Percentiles rank a stretch among this genome's conserved stretches.
Conservation (phyloP, 2,888 invertebrate genomes). For the Lissocephala sabroskyi region DNA sequence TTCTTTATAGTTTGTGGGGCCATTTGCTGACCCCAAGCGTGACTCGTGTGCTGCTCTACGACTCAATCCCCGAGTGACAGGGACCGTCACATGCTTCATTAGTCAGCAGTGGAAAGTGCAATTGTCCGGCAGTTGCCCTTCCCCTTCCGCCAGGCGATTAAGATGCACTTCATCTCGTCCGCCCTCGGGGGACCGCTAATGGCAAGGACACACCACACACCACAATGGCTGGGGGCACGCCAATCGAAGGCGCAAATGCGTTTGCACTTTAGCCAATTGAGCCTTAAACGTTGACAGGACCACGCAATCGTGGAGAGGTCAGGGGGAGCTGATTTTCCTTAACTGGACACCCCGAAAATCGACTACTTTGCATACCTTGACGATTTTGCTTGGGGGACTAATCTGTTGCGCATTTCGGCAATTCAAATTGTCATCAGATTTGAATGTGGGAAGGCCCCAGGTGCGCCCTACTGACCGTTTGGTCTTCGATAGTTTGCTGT, state of each 20-base stretch:
- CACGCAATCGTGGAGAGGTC: too few species aligned
- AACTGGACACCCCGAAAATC: too few species aligned
- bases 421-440: not conserved
- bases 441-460: constrained; percentile 1
- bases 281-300: constrained; percentile 46
- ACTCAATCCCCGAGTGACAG: not conserved
- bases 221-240: too few species aligned
- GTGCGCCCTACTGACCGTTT: constrained; percentile 12
- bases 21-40: too few species aligned
- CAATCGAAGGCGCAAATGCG: constrained; percentile 24
- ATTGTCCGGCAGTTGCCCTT: not conserved
- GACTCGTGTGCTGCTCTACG: too few species aligned
- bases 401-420: too few species aligned
- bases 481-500: constrained; percentile 2
- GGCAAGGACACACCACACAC: too few species aligned
- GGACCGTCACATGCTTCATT: constrained; percentile 2
- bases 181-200: constrained; percentile 4
- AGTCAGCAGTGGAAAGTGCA: not conserved
- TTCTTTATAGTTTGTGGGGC: too few species aligned
- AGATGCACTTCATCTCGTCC: not conserved
- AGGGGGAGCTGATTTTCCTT: too few species aligned
- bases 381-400: too few species aligned
- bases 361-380: too few species aligned
- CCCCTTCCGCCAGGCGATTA: not conserved
- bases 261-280: constrained; percentile 55